Evolutionary conservation across 2,888 invertebrate species (phyloP).

Genomic region (Folsomia manolachei): DNA sequence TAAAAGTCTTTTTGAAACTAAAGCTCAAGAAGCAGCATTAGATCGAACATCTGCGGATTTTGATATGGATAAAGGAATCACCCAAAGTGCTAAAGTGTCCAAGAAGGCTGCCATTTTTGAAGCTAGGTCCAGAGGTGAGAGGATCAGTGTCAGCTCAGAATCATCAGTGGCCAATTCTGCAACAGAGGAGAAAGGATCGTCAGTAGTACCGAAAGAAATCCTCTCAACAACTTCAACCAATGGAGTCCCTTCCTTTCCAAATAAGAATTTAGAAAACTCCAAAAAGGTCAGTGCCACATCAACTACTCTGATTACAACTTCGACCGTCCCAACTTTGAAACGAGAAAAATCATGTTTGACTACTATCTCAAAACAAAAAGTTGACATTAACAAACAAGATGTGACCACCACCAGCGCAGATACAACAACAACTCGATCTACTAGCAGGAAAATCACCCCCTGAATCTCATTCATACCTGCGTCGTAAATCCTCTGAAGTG

Average conservation of each 20-base stretch:
- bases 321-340: not conserved
- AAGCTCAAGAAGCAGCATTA: slow-evolving; percentile 54
- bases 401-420: not conserved
- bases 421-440: not conserved
- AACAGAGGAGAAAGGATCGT: slow-evolving; percentile 15
- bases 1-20: slow-evolving; percentile 69
- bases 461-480: not conserved
- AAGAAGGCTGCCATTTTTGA: slow-evolving; percentile 48
- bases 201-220: not conserved
- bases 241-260: not conserved
- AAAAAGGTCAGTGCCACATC: not conserved
- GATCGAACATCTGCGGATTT: slow-evolving; percentile 35
- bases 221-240: not conserved
- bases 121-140: slow-evolving; percentile 47
- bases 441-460: not conserved
- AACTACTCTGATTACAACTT: not conserved
- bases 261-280: not conserved
- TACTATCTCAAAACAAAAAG: not conserved
- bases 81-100: slow-evolving; percentile 37
- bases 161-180: slow-evolving; percentile 26
- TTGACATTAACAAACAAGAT: not conserved
- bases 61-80: slow-evolving; percentile 28
- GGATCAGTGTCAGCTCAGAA: slow-evolving; percentile 47
- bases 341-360: not conserved
- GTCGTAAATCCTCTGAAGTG: slow-evolving; percentile 1